Evolutionary conservation across 2,797 vertebrate species (phyloP).

Genomic region (Chaetophractus vellerosus): DNA sequence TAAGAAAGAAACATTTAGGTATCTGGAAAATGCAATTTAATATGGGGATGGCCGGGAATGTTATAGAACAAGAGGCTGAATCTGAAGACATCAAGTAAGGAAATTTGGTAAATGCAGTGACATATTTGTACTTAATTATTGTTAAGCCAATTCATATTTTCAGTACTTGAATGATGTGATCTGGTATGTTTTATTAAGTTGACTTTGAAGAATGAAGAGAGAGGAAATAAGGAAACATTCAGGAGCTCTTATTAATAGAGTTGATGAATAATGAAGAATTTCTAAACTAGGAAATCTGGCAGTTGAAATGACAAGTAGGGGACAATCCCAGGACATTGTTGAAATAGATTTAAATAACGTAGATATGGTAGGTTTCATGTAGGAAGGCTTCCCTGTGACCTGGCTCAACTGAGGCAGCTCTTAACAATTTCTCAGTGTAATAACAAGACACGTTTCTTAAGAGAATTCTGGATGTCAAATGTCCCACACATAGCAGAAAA

Average conservation of each 20-base stretch:
- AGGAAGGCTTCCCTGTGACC: background rate
- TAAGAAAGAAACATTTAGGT: background rate
- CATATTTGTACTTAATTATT: background rate
- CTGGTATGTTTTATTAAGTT: background rate
- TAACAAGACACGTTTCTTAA: background rate
- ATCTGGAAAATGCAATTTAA: background rate
- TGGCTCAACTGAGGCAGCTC: background rate
- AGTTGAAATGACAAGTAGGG: background rate
- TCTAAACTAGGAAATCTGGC: background rate
- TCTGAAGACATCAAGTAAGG: background rate
- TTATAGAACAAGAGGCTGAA: background rate
- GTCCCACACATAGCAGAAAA: background rate
- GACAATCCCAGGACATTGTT: background rate
- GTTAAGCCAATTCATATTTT: background rate
- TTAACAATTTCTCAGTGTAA: background rate
- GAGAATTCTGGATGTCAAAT: background rate
- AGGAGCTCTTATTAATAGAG: background rate
- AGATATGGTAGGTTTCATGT: background rate
- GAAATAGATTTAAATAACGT: background rate
- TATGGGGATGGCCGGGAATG: background rate
- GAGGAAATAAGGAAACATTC: background rate
- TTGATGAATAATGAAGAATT: background rate
- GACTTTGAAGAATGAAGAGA: background rate
- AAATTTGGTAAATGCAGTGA: background rate
- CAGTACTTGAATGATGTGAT: background rate